phyloP scores from a whole-genome alignment of 2,888 invertebrate species.

The Macaria notata region DNA sequence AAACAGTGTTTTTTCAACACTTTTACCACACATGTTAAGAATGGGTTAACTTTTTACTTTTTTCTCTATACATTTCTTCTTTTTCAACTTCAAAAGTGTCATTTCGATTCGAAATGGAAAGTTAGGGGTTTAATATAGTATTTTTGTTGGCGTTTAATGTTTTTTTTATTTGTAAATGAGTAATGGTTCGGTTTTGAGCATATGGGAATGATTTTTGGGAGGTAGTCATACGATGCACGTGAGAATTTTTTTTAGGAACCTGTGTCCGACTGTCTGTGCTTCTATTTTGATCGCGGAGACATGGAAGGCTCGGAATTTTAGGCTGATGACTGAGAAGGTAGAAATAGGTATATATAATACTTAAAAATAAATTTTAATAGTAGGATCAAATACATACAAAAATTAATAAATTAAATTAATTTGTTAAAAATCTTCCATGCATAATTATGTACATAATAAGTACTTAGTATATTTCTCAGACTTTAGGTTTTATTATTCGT shows the following conservation, averaged over 20 bases:
- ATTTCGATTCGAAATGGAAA: constrained; percentile 76
- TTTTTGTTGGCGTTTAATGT: constrained; percentile 48
- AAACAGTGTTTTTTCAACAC: constrained; percentile 45
- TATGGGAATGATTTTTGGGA: constrained; percentile 66
- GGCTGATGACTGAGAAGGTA: too few species aligned
- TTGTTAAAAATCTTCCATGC: too few species aligned
- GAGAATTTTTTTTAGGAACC: constrained; percentile 56
- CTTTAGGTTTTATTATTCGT: too few species aligned
- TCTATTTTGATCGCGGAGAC: constrained; percentile 34
- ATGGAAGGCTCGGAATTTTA: constrained; percentile 1
- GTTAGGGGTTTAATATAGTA: constrained; percentile 73
- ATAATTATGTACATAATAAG: too few species aligned
- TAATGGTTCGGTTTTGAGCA: constrained; percentile 58
- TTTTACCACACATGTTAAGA: constrained; percentile 59
- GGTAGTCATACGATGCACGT: constrained; percentile 68
- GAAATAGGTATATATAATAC: too few species aligned
- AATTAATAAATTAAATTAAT: too few species aligned
- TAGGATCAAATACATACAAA: too few species aligned
- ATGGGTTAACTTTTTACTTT: constrained; percentile 66
- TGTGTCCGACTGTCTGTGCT: constrained; percentile 28
- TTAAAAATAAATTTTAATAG: too few species aligned
- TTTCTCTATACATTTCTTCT: constrained; percentile 31
- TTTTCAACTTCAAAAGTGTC: constrained; percentile 53
- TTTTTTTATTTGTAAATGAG: constrained; percentile 57
- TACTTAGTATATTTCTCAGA: too few species aligned